Evolutionary conservation across 2,888 invertebrate species (phyloP).

Genomic region (Sialis lutaria): DNA sequence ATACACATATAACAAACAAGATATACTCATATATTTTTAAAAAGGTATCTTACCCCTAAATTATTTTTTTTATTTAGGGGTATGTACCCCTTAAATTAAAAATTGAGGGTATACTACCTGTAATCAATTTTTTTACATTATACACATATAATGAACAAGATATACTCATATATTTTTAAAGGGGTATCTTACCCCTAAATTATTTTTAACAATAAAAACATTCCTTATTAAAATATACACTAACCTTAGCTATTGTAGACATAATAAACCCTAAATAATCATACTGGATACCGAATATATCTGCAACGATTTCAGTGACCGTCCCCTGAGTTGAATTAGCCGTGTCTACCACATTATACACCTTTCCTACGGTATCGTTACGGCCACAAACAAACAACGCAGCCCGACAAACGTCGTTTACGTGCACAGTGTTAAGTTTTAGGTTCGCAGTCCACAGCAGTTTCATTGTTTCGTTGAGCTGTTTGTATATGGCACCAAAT

Average conservation of each 20-base stretch:
- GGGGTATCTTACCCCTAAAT: too few relatives aligned
- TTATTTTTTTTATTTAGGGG: too few relatives aligned
- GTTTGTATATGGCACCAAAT: conserved; percentile 76
- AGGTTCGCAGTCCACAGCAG: conserved; percentile 74
- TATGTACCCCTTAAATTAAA: too few relatives aligned
- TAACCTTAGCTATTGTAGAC: conserved; percentile 65
- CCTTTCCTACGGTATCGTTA: conserved; percentile 20
- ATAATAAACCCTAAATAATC: conserved; percentile 74
- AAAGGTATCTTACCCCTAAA: too few relatives aligned
- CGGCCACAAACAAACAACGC: conserved; percentile 46
- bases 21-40: too few relatives aligned
- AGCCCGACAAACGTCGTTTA: conserved; percentile 66
- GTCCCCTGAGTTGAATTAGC: conserved; percentile 72
- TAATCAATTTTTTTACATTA: too few relatives aligned
- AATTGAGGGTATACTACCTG: too few relatives aligned
- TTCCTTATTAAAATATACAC: not conserved
- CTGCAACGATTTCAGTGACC: conserved; percentile 59
- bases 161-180: too few relatives aligned
- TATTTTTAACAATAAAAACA: too few relatives aligned
- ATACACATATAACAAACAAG: too few relatives aligned
- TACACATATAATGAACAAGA: too few relatives aligned
- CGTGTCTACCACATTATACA: conserved; percentile 71
- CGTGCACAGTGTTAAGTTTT: conserved; percentile 76
- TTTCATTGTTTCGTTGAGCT: conserved; percentile 80
- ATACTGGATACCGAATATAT: conserved; percentile 70